These are phyloP conservation scores for Pempheris klunzingeri DNA, from an alignment of 2,797 vertebrate species.

Conservation along the genomic window DNA sequence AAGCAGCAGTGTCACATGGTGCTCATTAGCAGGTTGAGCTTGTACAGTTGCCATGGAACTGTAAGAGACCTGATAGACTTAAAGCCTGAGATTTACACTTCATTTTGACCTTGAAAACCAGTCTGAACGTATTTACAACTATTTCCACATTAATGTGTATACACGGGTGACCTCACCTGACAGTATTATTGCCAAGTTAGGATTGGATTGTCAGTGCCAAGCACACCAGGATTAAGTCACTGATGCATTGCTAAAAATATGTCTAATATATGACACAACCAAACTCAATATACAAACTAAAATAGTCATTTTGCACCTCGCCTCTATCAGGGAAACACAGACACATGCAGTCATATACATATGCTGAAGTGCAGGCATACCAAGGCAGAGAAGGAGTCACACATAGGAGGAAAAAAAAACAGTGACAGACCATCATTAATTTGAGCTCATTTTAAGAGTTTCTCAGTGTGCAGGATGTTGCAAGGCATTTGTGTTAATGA, in stretches of 20 bases:
- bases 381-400: slow-evolving; percentile 46
- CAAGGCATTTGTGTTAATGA: slow-evolving; percentile 88
- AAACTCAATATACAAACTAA: slow-evolving; percentile 46
- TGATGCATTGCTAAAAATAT: slow-evolving; percentile 30
- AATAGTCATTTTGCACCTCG: slow-evolving; percentile 32
- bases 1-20: neutral
- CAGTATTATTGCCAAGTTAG: neutral
- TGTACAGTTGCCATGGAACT: neutral
- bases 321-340: neutral
- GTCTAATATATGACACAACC: slow-evolving; percentile 19
- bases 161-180: neutral
- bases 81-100: neutral
- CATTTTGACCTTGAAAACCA: slow-evolving; percentile 11
- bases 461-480: slow-evolving; percentile 85
- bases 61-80: neutral
- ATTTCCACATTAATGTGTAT: neutral
- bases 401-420: slow-evolving; percentile 30
- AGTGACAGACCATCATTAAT: slow-evolving; percentile 83
- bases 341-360: slow-evolving; percentile 34
- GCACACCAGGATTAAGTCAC: slow-evolving; percentile 1
- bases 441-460: slow-evolving; percentile 86
- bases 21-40: neutral
- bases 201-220: neutral
- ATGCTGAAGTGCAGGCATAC: slow-evolving; percentile 28
- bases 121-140: neutral